phyloP scores from a whole-genome alignment of 2,113 vertebrate genomes.

The Erinaceus europaeus region DNA sequence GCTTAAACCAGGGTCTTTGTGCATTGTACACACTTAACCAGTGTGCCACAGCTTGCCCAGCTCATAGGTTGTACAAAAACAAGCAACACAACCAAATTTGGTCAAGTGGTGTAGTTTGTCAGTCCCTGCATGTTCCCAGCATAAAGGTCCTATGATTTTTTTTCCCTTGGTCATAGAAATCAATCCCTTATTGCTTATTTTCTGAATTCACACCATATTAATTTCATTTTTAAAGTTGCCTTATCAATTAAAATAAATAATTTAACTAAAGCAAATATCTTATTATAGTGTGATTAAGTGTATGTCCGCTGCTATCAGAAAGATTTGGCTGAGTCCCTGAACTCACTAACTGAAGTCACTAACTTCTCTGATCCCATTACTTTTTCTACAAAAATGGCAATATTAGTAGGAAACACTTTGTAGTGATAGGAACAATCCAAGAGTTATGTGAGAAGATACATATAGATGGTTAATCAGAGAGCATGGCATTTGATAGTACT shows the following conservation, averaged over 20 bases:
- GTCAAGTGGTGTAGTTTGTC: background rate
- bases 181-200: background rate
- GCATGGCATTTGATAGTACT: background rate
- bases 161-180: slow-evolving; percentile 19
- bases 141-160: background rate
- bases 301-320: background rate
- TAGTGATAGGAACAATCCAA: background rate
- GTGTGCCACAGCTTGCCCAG: too few species aligned
- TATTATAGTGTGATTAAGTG: background rate
- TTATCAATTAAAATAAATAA: background rate
- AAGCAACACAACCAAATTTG: background rate
- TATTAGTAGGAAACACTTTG: background rate
- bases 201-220: slow-evolving; percentile 17
- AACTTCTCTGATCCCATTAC: background rate
- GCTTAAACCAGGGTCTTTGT: too few species aligned
- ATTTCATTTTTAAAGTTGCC: background rate
- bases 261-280: background rate
- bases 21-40: too few species aligned
- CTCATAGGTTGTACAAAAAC: background rate
- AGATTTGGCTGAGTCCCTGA: background rate
- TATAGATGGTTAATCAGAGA: background rate
- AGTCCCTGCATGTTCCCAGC: background rate
- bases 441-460: background rate
- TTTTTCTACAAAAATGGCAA: background rate
- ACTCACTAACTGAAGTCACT: background rate